Base-by-base conservation (phyloP, 2,888 invertebrate species). In the Drosophila mayaguana region DNA sequence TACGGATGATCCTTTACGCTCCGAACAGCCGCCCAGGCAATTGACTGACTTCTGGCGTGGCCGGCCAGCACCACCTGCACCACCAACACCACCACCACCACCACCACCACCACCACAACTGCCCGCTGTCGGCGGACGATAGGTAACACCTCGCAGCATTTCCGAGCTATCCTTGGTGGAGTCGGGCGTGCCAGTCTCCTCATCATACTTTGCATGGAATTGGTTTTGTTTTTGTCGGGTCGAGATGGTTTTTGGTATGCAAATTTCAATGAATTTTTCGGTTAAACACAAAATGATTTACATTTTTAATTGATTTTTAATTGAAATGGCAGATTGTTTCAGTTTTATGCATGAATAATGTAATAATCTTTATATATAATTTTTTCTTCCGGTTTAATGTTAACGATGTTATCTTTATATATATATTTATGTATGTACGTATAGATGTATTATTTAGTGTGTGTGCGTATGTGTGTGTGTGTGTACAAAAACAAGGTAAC, bases 1-100 rank as follows among this genome's bases (percentile, higher is more conserved):
- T 95, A 96, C 96, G 95, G 95, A 95, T 89, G 96, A 96, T 93
- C 95, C 95, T 93, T 95, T 95, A 85, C 95, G 95, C 90, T 96
- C 95, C 92, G 95, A 94, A 94, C 96, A 96, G 92, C 95, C 95
- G 92, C 94, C 94, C 91, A 96, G 94, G 93, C 96, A 96, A 93
- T 95, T 95, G 90, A 95, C 94, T 80, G 94, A 94, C 91, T 94
- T 92, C 72, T 91, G 91, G 81, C 92, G 93, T 61, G 84, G 81
- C 56, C 76, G 90, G 88, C 66, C 72, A 75, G 76, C 66, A 59
- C 72, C 72, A 50, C 80, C 82, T 70, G 80, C 81, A 56, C 70
- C 72, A 66, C 72, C 32, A 2, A 3, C 71, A 50, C 82, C 83
- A 71, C 81, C 80, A 63, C 86, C 71, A 64, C 55, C 67, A 59